Evolutionary conservation across 2,113 vertebrate species (phyloP).

Genomic region (Reinhardtius hippoglossoides): DNA sequence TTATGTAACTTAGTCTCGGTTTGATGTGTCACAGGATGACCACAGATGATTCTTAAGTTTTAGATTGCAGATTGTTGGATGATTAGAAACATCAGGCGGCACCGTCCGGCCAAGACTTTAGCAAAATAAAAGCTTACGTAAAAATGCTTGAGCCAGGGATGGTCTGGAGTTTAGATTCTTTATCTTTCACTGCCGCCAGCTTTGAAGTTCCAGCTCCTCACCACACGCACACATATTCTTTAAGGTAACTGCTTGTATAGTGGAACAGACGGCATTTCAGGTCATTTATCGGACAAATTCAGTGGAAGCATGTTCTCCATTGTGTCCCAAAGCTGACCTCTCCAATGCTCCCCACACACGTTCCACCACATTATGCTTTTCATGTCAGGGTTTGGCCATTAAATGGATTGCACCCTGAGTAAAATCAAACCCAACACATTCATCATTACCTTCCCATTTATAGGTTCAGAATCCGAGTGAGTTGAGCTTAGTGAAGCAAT

Average conservation of each 20-base stretch:
- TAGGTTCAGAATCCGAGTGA: too few species aligned
- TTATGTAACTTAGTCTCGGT: slow-evolving; percentile 42
- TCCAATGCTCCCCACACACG: slow-evolving; percentile 7
- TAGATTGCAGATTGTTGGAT: slow-evolving; percentile 33
- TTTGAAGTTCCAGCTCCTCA: not conserved
- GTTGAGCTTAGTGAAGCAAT: not conserved
- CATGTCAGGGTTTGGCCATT: slow-evolving; percentile 16
- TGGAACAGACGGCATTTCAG: slow-evolving; percentile 5
- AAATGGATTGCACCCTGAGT: too few species aligned
- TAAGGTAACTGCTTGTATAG: not conserved
- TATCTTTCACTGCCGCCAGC: slow-evolving; percentile 15
- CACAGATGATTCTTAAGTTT: slow-evolving; percentile 33
- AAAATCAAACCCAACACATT: slow-evolving; percentile 8
- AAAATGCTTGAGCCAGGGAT: slow-evolving; percentile 10
- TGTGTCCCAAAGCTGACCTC: slow-evolving; percentile 8
- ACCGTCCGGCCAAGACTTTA: slow-evolving; percentile 4
- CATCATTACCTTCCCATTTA: slow-evolving; percentile 3
- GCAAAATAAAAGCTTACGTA: slow-evolving; percentile 16
- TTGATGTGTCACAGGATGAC: slow-evolving; percentile 31
- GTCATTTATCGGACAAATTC: slow-evolving; percentile 24
- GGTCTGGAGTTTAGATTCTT: slow-evolving; percentile 17
- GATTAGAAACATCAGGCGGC: slow-evolving; percentile 14
- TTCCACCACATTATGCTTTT: slow-evolving; percentile 19
- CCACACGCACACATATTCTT: slow-evolving; percentile 13
- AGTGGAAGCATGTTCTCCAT: not conserved